phyloP scores from a whole-genome alignment of 2,888 invertebrate species.

The Hirtodrosophila trivittata region DNA sequence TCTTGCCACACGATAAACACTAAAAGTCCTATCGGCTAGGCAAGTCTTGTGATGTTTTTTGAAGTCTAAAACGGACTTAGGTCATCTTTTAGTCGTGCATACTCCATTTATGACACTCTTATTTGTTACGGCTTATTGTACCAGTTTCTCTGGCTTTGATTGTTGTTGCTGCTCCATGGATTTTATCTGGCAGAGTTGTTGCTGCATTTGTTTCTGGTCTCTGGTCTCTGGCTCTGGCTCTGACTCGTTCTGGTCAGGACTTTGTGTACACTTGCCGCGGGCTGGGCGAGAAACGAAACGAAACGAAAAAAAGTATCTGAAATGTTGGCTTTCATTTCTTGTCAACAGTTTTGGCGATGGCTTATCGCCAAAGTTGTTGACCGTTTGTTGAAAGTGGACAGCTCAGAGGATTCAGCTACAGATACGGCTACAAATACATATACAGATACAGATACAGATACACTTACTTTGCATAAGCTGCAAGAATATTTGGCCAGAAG shows the following conservation, averaged over 20 bases:
- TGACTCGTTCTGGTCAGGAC: constrained; percentile 16
- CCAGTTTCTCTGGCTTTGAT: constrained; percentile 17
- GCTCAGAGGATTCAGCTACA: constrained; percentile 1
- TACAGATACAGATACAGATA: background rate
- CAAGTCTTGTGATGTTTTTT: too few relatives aligned
- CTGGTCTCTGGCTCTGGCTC: constrained; percentile 8
- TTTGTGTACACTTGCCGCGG: constrained; percentile 35
- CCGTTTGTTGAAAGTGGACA: constrained; percentile 33
- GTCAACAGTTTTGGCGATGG: constrained; percentile 27
- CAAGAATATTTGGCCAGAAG: constrained; percentile 13
- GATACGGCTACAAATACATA: background rate
- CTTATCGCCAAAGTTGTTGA: constrained; percentile 42
- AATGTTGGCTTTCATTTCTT: constrained; percentile 28
- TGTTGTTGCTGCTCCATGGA: constrained; percentile 26
- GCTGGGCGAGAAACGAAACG: constrained; percentile 16
- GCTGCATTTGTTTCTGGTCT: constrained; percentile 1
- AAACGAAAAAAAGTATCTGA: constrained; percentile 18
- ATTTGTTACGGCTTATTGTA: constrained; percentile 36
- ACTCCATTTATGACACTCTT: background rate
- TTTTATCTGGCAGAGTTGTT: constrained; percentile 8
- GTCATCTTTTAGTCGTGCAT: constrained; percentile 1
- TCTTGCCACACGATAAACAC: too few relatives aligned
- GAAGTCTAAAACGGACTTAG: too few relatives aligned
- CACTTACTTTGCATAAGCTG: constrained; percentile 18
- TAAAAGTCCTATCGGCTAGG: too few relatives aligned